A percentile compares a stretch with the other conserved stretches of the same genome.
These are phyloP conservation scores for Mormoops blainvillei DNA, from an alignment of 2,113 vertebrate species.

Conservation along the genomic window DNA sequence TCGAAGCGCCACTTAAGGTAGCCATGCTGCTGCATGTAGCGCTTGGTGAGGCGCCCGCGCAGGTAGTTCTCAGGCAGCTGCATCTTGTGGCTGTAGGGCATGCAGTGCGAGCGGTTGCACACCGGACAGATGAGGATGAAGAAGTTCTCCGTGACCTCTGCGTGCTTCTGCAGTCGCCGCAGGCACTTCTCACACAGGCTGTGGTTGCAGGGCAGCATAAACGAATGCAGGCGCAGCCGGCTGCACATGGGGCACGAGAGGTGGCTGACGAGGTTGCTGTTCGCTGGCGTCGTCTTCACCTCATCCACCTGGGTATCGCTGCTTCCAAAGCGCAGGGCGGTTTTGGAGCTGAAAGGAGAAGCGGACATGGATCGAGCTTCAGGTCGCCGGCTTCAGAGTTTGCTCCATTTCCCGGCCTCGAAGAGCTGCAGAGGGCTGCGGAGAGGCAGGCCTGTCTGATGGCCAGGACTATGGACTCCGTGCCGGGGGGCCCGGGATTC, in stretches of 20 bases:
- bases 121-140: conserved; percentile 74
- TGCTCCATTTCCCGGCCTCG: rapidly evolving
- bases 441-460: no score
- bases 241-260: conserved; percentile 73
- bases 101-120: conserved; percentile 73
- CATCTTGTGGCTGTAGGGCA: conserved; percentile 71
- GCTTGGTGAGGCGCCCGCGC: conserved; percentile 72
- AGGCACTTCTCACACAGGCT: conserved; percentile 74
- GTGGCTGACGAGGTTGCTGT: conserved; percentile 42
- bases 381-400: neutral
- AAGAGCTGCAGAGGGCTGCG: neutral
- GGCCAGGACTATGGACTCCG: rapidly evolving
- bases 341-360: conserved; percentile 59
- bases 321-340: neutral
- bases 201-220: conserved; percentile 77
- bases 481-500: neutral
- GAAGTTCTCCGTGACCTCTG: conserved; percentile 74
- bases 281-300: rapidly evolving
- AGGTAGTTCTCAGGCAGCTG: conserved; percentile 76
- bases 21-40: conserved; percentile 72
- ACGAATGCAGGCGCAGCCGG: conserved; percentile 73
- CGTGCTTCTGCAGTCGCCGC: conserved; percentile 54
- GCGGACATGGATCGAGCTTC: neutral
- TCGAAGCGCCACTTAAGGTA: conserved; percentile 78
- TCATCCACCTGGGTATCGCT: neutral